Evolutionary conservation across 2,113 vertebrate species (phyloP).

Genomic region (Nanorana parkeri): DNA sequence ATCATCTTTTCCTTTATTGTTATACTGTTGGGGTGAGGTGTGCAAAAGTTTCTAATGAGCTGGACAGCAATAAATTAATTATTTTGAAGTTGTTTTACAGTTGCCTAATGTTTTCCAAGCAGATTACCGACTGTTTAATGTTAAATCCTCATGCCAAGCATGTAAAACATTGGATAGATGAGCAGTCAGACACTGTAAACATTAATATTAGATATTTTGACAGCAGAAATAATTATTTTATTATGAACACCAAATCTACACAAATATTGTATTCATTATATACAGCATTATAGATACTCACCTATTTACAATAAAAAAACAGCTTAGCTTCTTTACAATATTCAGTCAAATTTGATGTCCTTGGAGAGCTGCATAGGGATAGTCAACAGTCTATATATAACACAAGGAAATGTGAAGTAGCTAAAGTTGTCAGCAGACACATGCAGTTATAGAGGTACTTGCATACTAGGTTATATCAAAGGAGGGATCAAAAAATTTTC

Average conservation of each 20-base stretch:
- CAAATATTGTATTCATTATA: background rate
- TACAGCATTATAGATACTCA: too few relatives aligned
- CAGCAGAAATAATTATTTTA: background rate
- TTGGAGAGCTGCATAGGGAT: too few relatives aligned
- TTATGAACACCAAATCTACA: background rate
- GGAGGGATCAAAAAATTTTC: too few relatives aligned
- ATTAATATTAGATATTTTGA: background rate
- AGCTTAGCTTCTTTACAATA: too few relatives aligned
- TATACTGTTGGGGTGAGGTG: background rate
- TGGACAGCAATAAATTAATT: background rate
- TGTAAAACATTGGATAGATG: background rate
- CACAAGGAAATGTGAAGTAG: too few relatives aligned
- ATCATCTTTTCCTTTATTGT: too few relatives aligned
- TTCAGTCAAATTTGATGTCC: too few relatives aligned
- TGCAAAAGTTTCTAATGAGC: background rate
- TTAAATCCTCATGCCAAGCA: background rate
- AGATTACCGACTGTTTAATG: conserved; percentile 20
- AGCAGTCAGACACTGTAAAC: background rate
- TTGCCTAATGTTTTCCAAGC: background rate
- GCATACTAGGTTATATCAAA: too few relatives aligned
- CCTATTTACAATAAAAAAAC: too few relatives aligned
- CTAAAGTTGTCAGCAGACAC: too few relatives aligned
- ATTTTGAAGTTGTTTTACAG: background rate
- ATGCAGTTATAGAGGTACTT: too few relatives aligned
- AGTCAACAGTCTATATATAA: too few relatives aligned